phyloP scores from a whole-genome alignment of 1,140 invertebrate species.

The Atta cephalotes region DNA sequence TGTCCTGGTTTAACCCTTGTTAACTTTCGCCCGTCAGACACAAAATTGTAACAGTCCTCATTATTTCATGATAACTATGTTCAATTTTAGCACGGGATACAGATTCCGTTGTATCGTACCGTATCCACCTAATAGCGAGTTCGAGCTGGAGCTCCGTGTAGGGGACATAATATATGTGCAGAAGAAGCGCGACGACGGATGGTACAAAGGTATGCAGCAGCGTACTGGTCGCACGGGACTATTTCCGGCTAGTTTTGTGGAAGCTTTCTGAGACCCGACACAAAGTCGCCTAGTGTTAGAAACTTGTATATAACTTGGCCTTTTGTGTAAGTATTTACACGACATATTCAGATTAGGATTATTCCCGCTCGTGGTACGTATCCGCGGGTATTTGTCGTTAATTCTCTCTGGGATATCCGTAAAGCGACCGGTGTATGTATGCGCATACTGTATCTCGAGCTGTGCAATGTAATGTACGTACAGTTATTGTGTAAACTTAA shows the following conservation, averaged over 20 bases:
- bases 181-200: constrained; percentile 97
- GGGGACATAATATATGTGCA: constrained; percentile 97
- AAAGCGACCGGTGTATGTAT: not conserved
- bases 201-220: constrained; percentile 97
- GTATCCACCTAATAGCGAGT: constrained; percentile 98
- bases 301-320: constrained; percentile 84
- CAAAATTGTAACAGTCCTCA: not conserved
- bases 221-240: constrained; percentile 96
- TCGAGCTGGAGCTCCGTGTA: constrained; percentile 95
- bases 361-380: not conserved
- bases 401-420: not conserved
- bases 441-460: not conserved
- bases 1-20: not conserved
- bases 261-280: constrained; percentile 88
- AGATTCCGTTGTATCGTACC: constrained; percentile 96
- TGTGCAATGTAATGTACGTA: constrained; percentile 15
- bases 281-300: constrained; percentile 82
- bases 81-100: constrained; percentile 80
- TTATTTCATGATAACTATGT: constrained; percentile 14
- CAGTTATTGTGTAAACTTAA: constrained; percentile 15
- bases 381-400: not conserved
- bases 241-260: constrained; percentile 97
- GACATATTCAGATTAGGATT: not conserved
- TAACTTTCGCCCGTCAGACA: not conserved
- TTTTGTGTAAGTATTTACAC: constrained; percentile 42